Conservation (phyloP, 2,888 invertebrate species). For the Lacanobia wlatinum region DNA sequence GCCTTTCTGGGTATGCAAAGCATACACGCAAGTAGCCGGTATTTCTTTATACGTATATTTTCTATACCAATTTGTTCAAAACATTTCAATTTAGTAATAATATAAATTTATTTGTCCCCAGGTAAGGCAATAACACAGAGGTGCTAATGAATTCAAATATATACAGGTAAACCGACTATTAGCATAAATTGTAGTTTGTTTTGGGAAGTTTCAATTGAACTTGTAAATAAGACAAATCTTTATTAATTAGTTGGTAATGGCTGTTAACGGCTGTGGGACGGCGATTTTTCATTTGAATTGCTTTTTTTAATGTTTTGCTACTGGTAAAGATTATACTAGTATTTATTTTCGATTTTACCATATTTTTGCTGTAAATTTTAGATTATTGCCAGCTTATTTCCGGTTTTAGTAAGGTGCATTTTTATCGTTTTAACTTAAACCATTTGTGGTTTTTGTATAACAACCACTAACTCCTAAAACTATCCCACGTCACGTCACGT, state of each 20-base stretch:
- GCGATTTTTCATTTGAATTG: background rate
- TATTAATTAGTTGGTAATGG: slow-evolving; percentile 24
- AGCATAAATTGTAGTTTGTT: slow-evolving; percentile 49
- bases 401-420: no score
- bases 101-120: slow-evolving; percentile 59
- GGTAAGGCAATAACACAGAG: slow-evolving; percentile 44
- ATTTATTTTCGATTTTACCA: background rate
- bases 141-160: slow-evolving; percentile 62
- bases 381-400: no score
- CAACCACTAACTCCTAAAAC: no score
- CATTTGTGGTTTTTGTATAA: no score
- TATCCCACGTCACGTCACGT: no score
- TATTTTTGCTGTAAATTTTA: no score
- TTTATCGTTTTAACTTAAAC: no score
- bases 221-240: slow-evolving; percentile 39
- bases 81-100: slow-evolving; percentile 38
- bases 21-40: no score
- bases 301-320: background rate
- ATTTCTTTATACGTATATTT: no score
- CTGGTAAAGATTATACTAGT: background rate
- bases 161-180: slow-evolving; percentile 60
- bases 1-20: no score
- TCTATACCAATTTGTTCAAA: background rate
- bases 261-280: background rate
- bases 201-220: slow-evolving; percentile 30